A percentile compares a stretch with the other conserved stretches of the same genome.
phyloP scores from a whole-genome alignment of 2,797 vertebrate genomes.

The Myoxocephalus aenaeus region DNA sequence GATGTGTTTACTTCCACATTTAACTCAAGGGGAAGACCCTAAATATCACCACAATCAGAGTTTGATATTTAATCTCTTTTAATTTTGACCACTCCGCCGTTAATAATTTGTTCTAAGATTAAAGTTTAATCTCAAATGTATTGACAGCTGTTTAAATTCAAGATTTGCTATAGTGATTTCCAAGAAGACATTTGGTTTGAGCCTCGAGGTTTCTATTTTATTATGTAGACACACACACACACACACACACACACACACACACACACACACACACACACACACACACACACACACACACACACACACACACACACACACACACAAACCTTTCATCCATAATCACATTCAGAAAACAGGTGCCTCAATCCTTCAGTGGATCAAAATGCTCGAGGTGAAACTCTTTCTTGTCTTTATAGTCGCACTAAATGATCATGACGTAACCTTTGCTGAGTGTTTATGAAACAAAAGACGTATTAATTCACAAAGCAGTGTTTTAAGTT shows the following conservation, averaged over 20 bases:
- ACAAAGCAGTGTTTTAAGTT: constrained; percentile 28
- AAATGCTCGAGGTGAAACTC: constrained; percentile 27
- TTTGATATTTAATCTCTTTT: not conserved
- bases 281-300: not conserved
- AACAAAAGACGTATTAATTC: constrained; percentile 16
- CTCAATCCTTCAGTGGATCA: constrained; percentile 7
- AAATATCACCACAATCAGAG: not conserved
- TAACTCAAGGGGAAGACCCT: not conserved
- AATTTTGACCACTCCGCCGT: not conserved
- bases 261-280: not conserved
- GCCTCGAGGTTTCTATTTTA: constrained; percentile 1
- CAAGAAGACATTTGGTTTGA: constrained; percentile 1
- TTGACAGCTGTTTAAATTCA: not conserved
- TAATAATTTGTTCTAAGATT: constrained; percentile 1
- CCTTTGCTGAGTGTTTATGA: constrained; percentile 29
- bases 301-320: not conserved
- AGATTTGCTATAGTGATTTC: not conserved
- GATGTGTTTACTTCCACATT: not conserved
- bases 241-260: not conserved
- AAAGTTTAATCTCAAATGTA: constrained; percentile 1
- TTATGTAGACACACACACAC: not conserved
- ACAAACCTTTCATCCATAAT: not conserved
- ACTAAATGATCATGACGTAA: constrained; percentile 32
- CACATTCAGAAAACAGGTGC: constrained; percentile 12
- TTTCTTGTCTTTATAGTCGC: constrained; percentile 20